phyloP scores from a whole-genome alignment of 2,797 vertebrate species.

The Alauda arvensis region DNA sequence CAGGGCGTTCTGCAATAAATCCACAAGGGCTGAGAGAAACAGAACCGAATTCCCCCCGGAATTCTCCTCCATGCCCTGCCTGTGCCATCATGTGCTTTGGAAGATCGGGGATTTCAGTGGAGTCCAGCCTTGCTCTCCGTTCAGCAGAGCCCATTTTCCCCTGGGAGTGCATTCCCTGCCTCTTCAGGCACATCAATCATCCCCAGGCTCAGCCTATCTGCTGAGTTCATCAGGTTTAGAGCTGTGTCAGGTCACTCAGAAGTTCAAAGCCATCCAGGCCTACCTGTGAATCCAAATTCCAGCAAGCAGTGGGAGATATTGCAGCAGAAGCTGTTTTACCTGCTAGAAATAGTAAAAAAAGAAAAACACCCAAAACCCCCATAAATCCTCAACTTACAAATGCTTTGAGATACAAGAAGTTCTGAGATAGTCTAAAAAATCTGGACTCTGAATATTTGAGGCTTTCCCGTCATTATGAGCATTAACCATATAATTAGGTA shows the following conservation, averaged over 20 bases:
- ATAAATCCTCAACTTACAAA: background rate
- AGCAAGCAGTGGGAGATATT: background rate
- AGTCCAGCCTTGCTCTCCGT: background rate
- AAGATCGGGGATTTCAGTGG: background rate
- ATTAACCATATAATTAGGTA: slow-evolving; percentile 47
- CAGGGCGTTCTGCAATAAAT: fast-evolving
- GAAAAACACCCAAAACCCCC: fast-evolving
- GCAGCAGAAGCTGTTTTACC: background rate
- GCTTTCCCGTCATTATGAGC: slow-evolving; percentile 32
- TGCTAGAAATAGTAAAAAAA: background rate
- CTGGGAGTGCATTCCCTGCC: background rate
- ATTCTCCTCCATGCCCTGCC: background rate
- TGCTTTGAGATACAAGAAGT: background rate
- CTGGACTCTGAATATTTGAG: slow-evolving; percentile 1
- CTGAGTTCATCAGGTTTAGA: background rate
- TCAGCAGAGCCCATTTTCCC: background rate
- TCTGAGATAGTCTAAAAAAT: background rate
- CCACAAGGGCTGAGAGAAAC: background rate
- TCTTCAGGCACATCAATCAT: background rate
- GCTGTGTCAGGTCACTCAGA: background rate
- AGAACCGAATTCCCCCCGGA: background rate
- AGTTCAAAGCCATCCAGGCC: background rate
- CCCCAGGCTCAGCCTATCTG: background rate
- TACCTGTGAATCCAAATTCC: background rate
- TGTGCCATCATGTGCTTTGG: background rate